These are phyloP conservation scores for Caenorhabditis sp. DNA, from an alignment of 2,888 invertebrate genomes.

Conservation along the genomic window DNA sequence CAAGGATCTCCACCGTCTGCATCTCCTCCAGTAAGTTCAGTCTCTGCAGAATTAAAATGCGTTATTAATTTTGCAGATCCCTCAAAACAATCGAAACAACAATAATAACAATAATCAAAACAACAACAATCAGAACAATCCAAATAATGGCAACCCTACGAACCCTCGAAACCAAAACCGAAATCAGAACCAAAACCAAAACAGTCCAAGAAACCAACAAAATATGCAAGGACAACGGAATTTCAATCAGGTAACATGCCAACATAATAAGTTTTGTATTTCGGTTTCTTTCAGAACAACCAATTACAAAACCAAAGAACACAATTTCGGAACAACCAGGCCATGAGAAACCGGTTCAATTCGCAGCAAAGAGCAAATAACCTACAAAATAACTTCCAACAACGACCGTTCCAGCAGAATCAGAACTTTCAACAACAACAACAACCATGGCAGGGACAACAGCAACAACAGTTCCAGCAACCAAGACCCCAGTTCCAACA, in stretches of 20 bases:
- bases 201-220: conserved; percentile 25
- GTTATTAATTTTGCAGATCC: conserved; percentile 24
- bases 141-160: conserved; percentile 2
- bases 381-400: conserved; percentile 47
- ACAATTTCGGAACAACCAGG: conserved; percentile 62
- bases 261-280: not conserved
- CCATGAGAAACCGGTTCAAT: conserved; percentile 52
- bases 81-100: conserved; percentile 39
- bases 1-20: conserved; percentile 55
- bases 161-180: conserved; percentile 27
- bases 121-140: not conserved
- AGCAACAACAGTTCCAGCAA: conserved; percentile 50
- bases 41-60: not conserved
- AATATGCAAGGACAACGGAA: conserved; percentile 43
- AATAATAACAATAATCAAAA: conserved; percentile 35
- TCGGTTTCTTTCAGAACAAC: conserved; percentile 36
- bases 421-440: conserved; percentile 45
- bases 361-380: conserved; percentile 57
- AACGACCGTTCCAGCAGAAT: conserved; percentile 37
- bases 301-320: conserved; percentile 49
- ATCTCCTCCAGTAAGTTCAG: conserved; percentile 47
- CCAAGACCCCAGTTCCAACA: conserved; percentile 48
- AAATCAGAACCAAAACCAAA: conserved; percentile 22
- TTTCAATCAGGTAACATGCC: conserved; percentile 40
- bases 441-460: conserved; percentile 37